Evolutionary conservation across 1,140 invertebrate species (phyloP), one percentile per base, ranked within the genome.

Genomic region (Paracyclopina nana): DNA sequence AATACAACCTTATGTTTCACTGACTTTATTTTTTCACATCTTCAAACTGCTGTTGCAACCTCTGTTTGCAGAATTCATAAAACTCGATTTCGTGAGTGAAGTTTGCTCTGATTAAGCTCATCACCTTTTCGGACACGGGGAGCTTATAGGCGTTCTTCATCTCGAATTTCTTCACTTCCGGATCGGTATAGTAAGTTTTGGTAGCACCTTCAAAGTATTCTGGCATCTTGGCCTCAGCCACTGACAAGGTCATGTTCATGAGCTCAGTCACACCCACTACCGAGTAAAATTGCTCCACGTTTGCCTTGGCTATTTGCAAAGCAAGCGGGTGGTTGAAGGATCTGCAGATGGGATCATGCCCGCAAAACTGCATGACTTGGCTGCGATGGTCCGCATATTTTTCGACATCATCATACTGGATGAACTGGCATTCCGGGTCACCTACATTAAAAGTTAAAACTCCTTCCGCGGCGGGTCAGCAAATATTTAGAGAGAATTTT

Each of bases 71-170:
- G 12, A 44, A 44, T 20, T 44, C 42, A 25, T 44, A 44, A 20
- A 44, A 44, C 12, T 44, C 42, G n/a, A 44, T 20, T 44, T 44
- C 42, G 2, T 22, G 42, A 24, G 42, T 44, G 12, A 44, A 44
- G 24, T 44, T 44, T 44, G n/a, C 3, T n/a, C 24, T 14, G 12
- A 44, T 12, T 24, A 44, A 20, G 24, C 24, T 22, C 16, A 44
- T 44, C 2, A 44, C 24, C 24, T 44, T 12, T 18, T 18, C 16
- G n/a, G 42, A 25, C 16, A 44, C 24, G 12, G 24, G 16, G 5
- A 25, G 24, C 42, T 44, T 44, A n/a, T 20, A 44, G 2, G 16
- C 24, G 24, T 44, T 44, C n/a, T 20, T 44, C 24, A 44, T 44
- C 12, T 25, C 12, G 12, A 18, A 18, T 2, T 24, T 2, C 24